A percentile compares a stretch with the other conserved stretches of the same genome.
These are phyloP conservation scores for Simalia tracyae DNA, from an alignment of 2,797 vertebrate genomes.

Conservation along the genomic window DNA sequence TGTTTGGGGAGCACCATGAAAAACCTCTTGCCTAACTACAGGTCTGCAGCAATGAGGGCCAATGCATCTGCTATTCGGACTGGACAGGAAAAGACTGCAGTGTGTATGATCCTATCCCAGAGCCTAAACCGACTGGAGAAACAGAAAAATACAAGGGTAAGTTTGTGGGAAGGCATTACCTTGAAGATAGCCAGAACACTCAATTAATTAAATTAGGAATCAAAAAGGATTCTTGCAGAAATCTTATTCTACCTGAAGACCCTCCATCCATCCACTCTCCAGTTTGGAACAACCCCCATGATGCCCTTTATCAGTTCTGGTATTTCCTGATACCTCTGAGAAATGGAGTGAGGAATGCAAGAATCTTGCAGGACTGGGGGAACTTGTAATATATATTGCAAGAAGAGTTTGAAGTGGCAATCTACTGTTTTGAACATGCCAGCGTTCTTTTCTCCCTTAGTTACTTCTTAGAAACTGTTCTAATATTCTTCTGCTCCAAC, in stretches of 20 bases:
- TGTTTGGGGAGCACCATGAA: background rate
- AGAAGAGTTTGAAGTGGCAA: background rate
- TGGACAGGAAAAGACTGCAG: constrained; percentile 96
- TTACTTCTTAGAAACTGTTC: background rate
- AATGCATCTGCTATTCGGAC: constrained; percentile 91
- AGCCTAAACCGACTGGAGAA: constrained; percentile 79
- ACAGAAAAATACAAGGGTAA: constrained; percentile 88
- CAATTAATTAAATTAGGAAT: background rate
- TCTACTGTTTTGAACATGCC: background rate
- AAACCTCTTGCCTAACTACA: constrained; percentile 38
- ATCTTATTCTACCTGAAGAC: background rate
- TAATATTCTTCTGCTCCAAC: background rate
- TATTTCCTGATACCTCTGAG: background rate
- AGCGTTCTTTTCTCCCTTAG: background rate
- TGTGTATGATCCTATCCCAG: constrained; percentile 87
- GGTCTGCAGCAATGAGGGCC: constrained; percentile 94
- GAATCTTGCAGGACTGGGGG: background rate
- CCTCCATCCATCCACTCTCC: background rate
- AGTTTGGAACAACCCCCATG: background rate
- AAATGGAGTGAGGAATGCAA: background rate
- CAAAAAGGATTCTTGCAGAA: background rate
- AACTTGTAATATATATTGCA: background rate
- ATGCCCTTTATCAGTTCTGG: background rate
- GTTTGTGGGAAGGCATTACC: constrained; percentile 27
- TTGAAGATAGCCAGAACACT: background rate